These are phyloP conservation scores for Plecotus auritus DNA, from an alignment of 2,113 vertebrate genomes.

Conservation along the genomic window DNA sequence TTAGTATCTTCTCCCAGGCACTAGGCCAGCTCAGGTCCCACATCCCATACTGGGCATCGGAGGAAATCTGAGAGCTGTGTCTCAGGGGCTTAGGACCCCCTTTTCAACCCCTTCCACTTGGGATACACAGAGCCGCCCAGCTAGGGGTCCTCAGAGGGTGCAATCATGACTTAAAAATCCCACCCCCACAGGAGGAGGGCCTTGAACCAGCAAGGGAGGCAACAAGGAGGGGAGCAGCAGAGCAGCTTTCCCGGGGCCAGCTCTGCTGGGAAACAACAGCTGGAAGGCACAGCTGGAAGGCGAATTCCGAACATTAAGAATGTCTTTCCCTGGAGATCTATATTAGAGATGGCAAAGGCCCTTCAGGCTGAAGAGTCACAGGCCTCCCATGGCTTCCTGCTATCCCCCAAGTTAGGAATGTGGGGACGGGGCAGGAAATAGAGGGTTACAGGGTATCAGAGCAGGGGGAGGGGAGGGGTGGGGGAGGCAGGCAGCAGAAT, in stretches of 20 bases:
- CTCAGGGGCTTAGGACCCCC: no score
- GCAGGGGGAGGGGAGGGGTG: background rate
- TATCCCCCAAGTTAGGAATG: background rate
- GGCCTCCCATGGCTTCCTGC: background rate
- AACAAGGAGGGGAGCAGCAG: background rate
- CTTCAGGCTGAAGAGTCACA: background rate
- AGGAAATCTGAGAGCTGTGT: background rate
- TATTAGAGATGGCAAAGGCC: background rate
- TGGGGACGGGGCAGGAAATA: background rate
- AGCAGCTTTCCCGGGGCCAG: background rate
- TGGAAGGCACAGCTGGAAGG: background rate
- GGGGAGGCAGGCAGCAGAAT: background rate
- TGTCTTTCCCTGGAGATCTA: background rate
- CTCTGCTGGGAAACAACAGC: background rate
- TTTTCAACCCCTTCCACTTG: background rate
- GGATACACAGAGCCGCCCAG: background rate
- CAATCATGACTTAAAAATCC: background rate
- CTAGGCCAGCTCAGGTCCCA: background rate
- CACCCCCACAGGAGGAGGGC: background rate
- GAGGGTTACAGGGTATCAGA: background rate
- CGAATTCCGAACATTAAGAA: background rate
- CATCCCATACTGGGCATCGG: background rate
- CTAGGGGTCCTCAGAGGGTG: background rate
- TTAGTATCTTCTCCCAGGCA: background rate
- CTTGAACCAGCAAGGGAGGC: no score